Percentiles rank a stretch among this genome's conserved stretches.
phyloP scores from a whole-genome alignment of 2,888 invertebrate genomes.

The Antitype chi region DNA sequence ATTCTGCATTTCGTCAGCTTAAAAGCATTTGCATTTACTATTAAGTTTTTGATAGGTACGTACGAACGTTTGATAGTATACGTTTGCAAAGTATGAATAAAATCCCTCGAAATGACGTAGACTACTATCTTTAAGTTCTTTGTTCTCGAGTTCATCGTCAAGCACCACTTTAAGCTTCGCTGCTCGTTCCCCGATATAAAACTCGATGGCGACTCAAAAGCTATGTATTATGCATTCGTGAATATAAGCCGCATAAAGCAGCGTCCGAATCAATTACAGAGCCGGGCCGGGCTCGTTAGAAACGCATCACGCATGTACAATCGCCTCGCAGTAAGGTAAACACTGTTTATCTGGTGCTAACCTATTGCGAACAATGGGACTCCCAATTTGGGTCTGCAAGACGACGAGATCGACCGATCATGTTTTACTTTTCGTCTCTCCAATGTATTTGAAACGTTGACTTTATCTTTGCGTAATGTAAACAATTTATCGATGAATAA shows the following conservation, averaged over 20 bases:
- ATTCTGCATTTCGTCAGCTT: neutral
- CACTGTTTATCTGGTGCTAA: constrained; percentile 88
- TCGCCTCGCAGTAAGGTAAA: constrained; percentile 84
- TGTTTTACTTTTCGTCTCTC: constrained; percentile 68
- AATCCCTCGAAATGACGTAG: constrained; percentile 46
- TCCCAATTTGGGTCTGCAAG: constrained; percentile 84
- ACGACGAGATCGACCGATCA: constrained; percentile 77
- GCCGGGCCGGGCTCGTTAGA: constrained; percentile 87
- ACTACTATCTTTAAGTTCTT: constrained; percentile 73
- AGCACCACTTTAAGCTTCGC: constrained; percentile 69
- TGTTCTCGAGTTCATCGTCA: constrained; percentile 75
- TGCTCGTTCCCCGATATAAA: constrained; percentile 76
- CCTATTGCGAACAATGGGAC: constrained; percentile 86
- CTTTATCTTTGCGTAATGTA: constrained; percentile 61
- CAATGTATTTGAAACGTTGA: constrained; percentile 56
- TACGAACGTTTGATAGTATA: too few species aligned
- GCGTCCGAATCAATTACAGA: constrained; percentile 89
- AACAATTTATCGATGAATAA: constrained; percentile 63
- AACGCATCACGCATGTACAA: constrained; percentile 91
- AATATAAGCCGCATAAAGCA: constrained; percentile 89
- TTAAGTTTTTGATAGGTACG: constrained; percentile 23
- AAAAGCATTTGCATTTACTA: constrained; percentile 17
- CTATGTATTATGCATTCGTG: constrained; percentile 90
- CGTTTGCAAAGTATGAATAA: constrained; percentile 55
- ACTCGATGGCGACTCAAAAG: constrained; percentile 76